Evolutionary conservation across 2,888 invertebrate species (phyloP).

Genomic region (Callinectes sapidus): DNA sequence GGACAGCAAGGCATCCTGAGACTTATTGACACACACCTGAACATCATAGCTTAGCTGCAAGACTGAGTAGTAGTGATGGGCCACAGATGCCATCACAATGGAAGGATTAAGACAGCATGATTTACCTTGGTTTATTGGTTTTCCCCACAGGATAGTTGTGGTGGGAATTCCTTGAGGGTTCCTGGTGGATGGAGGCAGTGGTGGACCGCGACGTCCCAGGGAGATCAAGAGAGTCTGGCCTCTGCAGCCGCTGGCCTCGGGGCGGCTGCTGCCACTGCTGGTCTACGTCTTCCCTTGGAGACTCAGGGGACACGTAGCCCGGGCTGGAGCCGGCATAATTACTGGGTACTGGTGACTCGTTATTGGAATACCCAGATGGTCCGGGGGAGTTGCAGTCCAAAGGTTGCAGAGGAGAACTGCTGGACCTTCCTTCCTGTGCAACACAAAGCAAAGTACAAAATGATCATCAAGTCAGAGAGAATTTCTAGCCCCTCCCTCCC

Average conservation of each 20-base stretch:
- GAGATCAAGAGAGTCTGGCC: slow-evolving; percentile 61
- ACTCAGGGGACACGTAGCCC: slow-evolving; percentile 52
- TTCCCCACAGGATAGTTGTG: slow-evolving; percentile 48
- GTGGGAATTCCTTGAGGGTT: slow-evolving; percentile 20
- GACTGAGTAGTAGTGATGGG: no score
- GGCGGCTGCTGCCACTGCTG: slow-evolving; percentile 42
- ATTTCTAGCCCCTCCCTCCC: no score
- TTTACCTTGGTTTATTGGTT: slow-evolving; percentile 61
- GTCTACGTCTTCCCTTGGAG: slow-evolving; percentile 40
- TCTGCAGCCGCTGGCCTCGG: slow-evolving; percentile 46
- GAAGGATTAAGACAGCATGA: neutral
- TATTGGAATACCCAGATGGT: slow-evolving; percentile 38
- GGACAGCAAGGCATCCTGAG: no score
- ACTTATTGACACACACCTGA: no score
- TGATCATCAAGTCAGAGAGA: neutral
- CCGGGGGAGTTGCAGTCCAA: slow-evolving; percentile 50
- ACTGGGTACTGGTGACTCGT: slow-evolving; percentile 39
- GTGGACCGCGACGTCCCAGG: slow-evolving; percentile 44
- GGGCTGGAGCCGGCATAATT: slow-evolving; percentile 40
- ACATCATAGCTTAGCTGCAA: no score
- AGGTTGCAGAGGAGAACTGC: slow-evolving; percentile 41
- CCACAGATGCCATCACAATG: neutral
- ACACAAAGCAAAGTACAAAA: neutral
- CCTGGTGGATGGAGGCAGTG: neutral
- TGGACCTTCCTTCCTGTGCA: slow-evolving; percentile 24